A percentile compares a stretch with the other conserved stretches of the same genome.
phyloP scores from a whole-genome alignment of 1,140 invertebrate genomes.

The Camponotus pennsylvanicus region DNA sequence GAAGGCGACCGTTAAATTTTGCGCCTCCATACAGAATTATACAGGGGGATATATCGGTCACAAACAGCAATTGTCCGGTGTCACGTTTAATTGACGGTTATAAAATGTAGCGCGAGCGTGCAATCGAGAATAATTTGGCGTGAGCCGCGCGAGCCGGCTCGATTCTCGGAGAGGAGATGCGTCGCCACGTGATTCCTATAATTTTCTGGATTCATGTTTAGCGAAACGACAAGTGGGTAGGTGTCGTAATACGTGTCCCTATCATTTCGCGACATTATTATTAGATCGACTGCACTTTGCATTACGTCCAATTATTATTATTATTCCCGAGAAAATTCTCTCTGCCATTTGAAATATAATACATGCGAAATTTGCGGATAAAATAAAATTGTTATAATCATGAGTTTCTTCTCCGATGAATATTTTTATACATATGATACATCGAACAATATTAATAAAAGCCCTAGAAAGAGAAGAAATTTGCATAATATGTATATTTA shows the following conservation, averaged over 20 bases:
- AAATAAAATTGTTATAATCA: neutral
- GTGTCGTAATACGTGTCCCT: constrained; percentile 48
- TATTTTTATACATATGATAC: neutral
- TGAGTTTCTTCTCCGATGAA: neutral
- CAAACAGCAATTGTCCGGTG: constrained; percentile 54
- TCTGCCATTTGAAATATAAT: constrained; percentile 19
- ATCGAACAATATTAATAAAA: neutral
- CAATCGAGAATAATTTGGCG: constrained; percentile 78
- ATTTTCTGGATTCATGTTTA: constrained; percentile 59
- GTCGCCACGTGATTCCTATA: constrained; percentile 63
- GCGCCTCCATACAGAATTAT: constrained; percentile 35
- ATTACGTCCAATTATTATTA: constrained; percentile 21
- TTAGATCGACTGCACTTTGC: constrained; percentile 48
- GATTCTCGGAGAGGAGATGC: neutral
- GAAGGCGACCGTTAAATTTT: constrained; percentile 29
- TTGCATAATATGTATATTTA: neutral
- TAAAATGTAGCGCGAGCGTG: constrained; percentile 75
- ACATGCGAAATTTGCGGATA: neutral
- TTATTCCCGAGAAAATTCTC: neutral
- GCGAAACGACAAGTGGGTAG: constrained; percentile 38
- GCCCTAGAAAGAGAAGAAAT: no score
- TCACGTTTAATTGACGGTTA: constrained; percentile 79
- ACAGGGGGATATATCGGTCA: constrained; percentile 25
- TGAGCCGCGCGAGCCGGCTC: constrained; percentile 48
- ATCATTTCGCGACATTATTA: constrained; percentile 58